These are phyloP conservation scores for Phylloscopus trochilus DNA, from an alignment of 2,113 vertebrate species.

Conservation along the genomic window DNA sequence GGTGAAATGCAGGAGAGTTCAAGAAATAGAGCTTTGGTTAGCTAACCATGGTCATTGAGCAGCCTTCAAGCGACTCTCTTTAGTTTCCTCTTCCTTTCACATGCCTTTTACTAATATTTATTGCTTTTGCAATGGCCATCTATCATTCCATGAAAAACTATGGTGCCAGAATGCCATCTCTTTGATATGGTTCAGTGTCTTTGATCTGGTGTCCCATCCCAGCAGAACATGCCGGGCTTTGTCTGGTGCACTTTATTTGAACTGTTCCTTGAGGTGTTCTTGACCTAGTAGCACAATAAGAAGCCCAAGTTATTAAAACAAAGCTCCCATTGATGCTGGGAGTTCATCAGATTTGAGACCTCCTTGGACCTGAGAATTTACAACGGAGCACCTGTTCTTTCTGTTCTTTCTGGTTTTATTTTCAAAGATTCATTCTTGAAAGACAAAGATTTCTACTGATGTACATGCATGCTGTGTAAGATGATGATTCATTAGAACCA, in stretches of 20 bases:
- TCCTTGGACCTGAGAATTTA: background rate
- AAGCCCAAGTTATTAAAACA: background rate
- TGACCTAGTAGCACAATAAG: background rate
- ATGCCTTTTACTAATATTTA: background rate
- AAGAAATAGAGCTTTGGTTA: background rate
- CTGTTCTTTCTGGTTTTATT: background rate
- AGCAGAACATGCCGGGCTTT: background rate
- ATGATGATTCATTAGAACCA: background rate
- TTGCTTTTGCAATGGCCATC: background rate
- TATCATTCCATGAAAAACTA: background rate
- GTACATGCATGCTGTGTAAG: background rate
- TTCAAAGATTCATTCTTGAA: background rate
- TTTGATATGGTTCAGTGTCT: background rate
- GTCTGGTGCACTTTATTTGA: background rate
- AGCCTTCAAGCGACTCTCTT: background rate
- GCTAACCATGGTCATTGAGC: background rate
- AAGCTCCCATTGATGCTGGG: background rate
- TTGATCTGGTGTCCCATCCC: background rate
- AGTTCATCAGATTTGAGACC: background rate
- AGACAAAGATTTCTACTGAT: background rate
- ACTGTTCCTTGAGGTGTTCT: background rate
- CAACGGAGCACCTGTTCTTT: background rate
- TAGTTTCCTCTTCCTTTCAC: background rate
- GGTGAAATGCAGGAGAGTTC: accelerated
- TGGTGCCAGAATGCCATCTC: background rate